phyloP scores from a whole-genome alignment of 2,113 vertebrate genomes.

The Butorides virescens region DNA sequence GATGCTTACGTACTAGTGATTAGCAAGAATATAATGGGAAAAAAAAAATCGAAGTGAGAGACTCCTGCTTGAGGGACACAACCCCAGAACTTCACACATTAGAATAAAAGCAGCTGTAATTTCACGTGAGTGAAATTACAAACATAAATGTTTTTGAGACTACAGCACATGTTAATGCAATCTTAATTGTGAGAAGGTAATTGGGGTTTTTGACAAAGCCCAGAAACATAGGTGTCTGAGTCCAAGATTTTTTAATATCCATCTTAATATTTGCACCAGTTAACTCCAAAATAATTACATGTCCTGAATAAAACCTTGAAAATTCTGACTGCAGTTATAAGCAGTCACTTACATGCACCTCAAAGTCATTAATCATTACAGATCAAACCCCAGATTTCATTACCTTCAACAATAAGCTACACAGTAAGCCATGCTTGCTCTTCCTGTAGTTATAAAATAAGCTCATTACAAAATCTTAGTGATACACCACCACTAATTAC shows the following conservation, averaged over 20 bases:
- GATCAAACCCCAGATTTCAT: neutral
- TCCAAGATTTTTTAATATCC: neutral
- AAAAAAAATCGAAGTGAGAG: neutral
- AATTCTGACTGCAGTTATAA: neutral
- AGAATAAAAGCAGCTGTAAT: neutral
- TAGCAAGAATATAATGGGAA: neutral
- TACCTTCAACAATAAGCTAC: neutral
- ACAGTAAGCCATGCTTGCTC: neutral
- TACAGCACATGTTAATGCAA: neutral
- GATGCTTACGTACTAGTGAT: neutral
- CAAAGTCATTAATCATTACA: neutral
- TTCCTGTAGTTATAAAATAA: neutral
- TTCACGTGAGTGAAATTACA: neutral
- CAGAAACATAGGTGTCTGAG: neutral
- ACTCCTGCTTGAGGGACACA: neutral
- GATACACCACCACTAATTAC: neutral
- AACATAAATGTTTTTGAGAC: neutral
- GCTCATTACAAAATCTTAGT: neutral
- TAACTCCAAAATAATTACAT: neutral
- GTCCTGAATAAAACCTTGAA: neutral
- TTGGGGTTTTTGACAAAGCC: neutral
- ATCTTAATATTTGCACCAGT: neutral
- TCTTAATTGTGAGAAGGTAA: neutral
- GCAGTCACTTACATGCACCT: neutral
- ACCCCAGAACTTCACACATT: neutral